Evolutionary conservation across 2,113 vertebrate species (phyloP), one percentile per base, ranked within the genome.

Genomic region (Bostrychus sinensis): DNA sequence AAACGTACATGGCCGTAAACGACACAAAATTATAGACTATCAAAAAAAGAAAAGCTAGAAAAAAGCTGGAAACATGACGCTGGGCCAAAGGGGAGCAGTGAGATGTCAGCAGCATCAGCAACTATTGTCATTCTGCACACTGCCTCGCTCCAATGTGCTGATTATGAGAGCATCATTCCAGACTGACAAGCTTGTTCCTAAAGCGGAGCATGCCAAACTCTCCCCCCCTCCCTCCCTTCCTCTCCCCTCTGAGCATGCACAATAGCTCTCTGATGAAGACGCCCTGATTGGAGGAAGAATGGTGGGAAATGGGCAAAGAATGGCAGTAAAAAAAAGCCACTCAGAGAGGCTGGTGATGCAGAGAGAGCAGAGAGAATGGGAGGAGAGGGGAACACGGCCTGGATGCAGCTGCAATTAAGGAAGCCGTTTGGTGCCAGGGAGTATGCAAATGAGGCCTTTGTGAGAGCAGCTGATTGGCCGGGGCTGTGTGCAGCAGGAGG

Each of bases 371-470:
- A 55, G 28, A 9, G n/a, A 6, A 22, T 0, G 10, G 28, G 70
- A 79, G 64, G 68, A 58, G 81, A 78, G 69, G 66, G 72, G 77
- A 78, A 81, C 69, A 75, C 46, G 48, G 64, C 58, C 71, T 76
- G 56, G 37, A 70, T 71, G 77, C 80, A 80, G 88, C 78, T 83
- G 82, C 85, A 88, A 83, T 88, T 89, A 89, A 84, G 82, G 75
- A 39, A 73, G 82, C 13, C 16, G 73, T 86, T 85, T 88, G 78
- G 80, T 89, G 86, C 84, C 87, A 82, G 68, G 72, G 71, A 88
- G 85, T 86, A 88, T 89, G 86, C 53, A 83, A 89, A 91, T 89
- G 81, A 57, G 50, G 73, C 56, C 78, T 86, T 88, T 88, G 86
- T 86, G 75, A 59, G 77, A 83, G 83, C 65, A 61, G 70, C 77